These are phyloP conservation scores for Rafetus swinhoei DNA, from an alignment of 2,113 vertebrate genomes.

Conservation along the genomic window DNA sequence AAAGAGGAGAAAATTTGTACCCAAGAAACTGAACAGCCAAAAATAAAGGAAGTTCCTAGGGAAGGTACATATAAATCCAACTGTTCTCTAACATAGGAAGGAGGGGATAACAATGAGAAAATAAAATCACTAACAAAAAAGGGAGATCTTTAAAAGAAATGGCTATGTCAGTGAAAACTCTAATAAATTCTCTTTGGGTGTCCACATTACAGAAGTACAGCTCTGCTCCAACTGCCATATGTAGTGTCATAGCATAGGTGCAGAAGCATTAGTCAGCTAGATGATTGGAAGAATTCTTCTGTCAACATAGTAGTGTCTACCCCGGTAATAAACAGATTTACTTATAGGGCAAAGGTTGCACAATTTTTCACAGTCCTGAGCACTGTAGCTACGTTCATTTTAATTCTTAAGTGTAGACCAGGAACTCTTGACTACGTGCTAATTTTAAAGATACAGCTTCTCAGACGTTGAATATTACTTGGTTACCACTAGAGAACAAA, in stretches of 20 bases:
- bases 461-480: background rate
- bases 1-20: background rate
- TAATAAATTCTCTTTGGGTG: background rate
- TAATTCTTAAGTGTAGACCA: background rate
- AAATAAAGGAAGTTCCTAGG: background rate
- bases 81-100: background rate
- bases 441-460: background rate
- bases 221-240: background rate
- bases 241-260: background rate
- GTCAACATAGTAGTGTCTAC: background rate
- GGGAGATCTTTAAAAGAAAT: rapidly evolving
- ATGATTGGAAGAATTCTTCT: background rate
- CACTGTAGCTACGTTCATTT: background rate
- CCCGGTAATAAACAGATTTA: background rate
- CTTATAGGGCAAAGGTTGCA: background rate
- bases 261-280: background rate
- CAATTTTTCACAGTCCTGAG: background rate
- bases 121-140: background rate
- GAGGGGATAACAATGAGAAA: background rate
- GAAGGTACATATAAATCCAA: background rate
- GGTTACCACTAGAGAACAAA: background rate
- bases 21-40: background rate
- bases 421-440: background rate
- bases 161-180: background rate
- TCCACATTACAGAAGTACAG: background rate